Percentiles rank a stretch among this genome's conserved stretches.
Evolutionary conservation across 2,888 invertebrate species (phyloP).

Genomic region (Limnephilus marmoratus): DNA sequence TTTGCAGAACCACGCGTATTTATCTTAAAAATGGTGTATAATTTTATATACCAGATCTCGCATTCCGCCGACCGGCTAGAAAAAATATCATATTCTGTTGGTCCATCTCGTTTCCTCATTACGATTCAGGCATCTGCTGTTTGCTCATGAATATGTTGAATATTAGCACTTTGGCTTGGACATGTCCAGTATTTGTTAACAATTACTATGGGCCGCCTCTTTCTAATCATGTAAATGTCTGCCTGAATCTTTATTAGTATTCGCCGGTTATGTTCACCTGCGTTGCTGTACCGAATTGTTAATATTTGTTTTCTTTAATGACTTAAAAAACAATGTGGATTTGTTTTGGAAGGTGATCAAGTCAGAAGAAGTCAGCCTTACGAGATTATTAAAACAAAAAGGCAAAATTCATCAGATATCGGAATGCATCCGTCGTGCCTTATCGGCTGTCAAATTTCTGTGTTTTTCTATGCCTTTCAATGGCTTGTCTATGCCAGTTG

Average conservation of each 20-base stretch:
- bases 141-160: slow-evolving; percentile 40
- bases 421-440: too few relatives aligned
- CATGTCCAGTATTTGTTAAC: slow-evolving; percentile 44
- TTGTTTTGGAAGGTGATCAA: not conserved
- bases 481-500: too few relatives aligned
- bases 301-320: not conserved
- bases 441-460: too few relatives aligned
- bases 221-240: slow-evolving; percentile 43
- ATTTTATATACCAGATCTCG: not conserved
- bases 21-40: not conserved
- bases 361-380: too few relatives aligned
- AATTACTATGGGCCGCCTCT: slow-evolving; percentile 30
- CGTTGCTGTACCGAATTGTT: not conserved
- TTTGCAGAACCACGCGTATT: not conserved
- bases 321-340: not conserved
- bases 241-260: slow-evolving; percentile 11
- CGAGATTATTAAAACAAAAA: too few relatives aligned
- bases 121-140: slow-evolving; percentile 35
- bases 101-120: slow-evolving; percentile 44
- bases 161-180: slow-evolving; percentile 33
- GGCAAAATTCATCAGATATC: too few relatives aligned
- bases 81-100: not conserved
- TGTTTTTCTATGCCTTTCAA: too few relatives aligned
- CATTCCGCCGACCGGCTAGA: not conserved
- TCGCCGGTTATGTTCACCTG: not conserved